Evolutionary conservation across 2,888 invertebrate species (phyloP), one percentile per base, ranked within the genome.

Genomic region (Zhengitettix transpicula): DNA sequence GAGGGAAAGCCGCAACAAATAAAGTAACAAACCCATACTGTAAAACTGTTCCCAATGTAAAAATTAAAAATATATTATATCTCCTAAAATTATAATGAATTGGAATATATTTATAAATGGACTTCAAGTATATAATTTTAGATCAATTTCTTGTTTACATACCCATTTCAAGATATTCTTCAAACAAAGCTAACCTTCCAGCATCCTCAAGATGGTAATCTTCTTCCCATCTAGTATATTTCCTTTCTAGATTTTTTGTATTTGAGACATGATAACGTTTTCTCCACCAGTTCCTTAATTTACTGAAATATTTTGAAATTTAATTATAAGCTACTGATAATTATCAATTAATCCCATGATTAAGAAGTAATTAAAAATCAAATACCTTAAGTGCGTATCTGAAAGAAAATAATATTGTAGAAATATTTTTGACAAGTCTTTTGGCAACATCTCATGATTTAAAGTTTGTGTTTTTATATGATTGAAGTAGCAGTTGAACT

Each of bases 161-260:
- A 96, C 97, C 91, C 96, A 98, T 97, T 78, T 98, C 97, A 44
- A 98, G 77, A 70, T 98, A 98, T 73, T 98, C 98, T 69, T 96
- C 92, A 70, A 97, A 97, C 1, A 98, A 78, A 0, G 94, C 93
- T 62, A 95, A 77, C 58, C 90, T 78, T 9, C 92, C 92, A 0
- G 91, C 89, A 70, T 93, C 90, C 66, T 90, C 88, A 61, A 98
- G 79, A 66, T 93, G 89, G 73, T 91, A 96, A 72, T 98, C 97
- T 68, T 90, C 85, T 68, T 97, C 96, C 96, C 96, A 98, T 2
- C 83, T 79, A 72, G 87, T 87, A 69, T 89, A 86, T 7, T 83
- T 79, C 67, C 87, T 81, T 14, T 74, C 81, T 15, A 80, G 80
- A 69, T 89, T 85, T 15, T 64, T 83, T 0, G 89, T 89, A 17